phyloP scores from a whole-genome alignment of 2,797 vertebrate genomes.

The Eutrigla gurnardus region DNA sequence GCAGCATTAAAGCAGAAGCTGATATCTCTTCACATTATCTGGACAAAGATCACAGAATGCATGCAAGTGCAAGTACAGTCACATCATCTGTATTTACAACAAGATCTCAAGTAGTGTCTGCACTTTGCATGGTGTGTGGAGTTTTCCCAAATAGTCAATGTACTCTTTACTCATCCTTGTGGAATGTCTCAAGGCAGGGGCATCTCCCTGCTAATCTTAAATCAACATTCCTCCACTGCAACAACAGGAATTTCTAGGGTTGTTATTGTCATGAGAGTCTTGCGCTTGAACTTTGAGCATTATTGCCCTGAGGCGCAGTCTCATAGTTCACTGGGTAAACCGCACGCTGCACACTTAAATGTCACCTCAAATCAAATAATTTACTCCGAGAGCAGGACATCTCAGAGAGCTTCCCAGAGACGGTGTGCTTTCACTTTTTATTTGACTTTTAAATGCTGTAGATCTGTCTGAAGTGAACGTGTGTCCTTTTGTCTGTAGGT shows the following conservation, averaged over 20 bases:
- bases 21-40: slow-evolving; percentile 3
- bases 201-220: slow-evolving; percentile 52
- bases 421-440: background rate
- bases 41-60: background rate
- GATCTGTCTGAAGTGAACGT: background rate
- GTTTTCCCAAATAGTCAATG: slow-evolving; percentile 3
- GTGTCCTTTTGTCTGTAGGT: slow-evolving; percentile 82
- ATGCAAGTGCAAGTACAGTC: background rate
- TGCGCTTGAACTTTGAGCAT: slow-evolving; percentile 25
- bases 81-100: background rate
- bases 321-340: slow-evolving; percentile 3
- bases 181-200: slow-evolving; percentile 63
- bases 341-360: background rate
- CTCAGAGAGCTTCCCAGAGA: background rate
- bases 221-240: slow-evolving; percentile 66
- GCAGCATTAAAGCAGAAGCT: background rate
- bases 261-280: slow-evolving; percentile 20
- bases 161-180: slow-evolving; percentile 46
- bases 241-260: slow-evolving; percentile 49
- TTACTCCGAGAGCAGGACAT: background rate
- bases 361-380: slow-evolving; percentile 12
- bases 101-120: slow-evolving; percentile 12
- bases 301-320: slow-evolving; percentile 8
- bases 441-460: background rate
- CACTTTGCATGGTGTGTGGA: background rate